These are phyloP conservation scores for Hippocampus comes DNA, from an alignment of 2,113 vertebrate genomes.

Conservation along the genomic window DNA sequence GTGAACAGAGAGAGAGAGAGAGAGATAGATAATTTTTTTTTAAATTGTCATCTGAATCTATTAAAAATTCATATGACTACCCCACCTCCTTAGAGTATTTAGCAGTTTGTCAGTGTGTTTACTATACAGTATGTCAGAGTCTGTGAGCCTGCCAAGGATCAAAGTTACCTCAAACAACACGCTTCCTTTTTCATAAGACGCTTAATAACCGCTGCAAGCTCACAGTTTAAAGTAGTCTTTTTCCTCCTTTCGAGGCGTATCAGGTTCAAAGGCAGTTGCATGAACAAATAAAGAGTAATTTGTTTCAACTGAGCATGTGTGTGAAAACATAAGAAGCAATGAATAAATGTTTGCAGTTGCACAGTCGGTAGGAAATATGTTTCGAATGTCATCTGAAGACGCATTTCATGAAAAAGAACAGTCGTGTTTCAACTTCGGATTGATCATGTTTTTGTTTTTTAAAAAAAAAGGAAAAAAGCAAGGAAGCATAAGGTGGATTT, in stretches of 20 bases:
- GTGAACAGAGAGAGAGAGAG: too few relatives aligned
- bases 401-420: conserved; percentile 5
- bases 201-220: conserved; percentile 35
- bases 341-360: conserved; percentile 2
- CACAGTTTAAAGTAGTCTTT: conserved; percentile 25
- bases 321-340: conserved; percentile 8
- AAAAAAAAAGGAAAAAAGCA: conserved; percentile 18
- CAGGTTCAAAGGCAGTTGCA: conserved; percentile 20
- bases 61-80: not conserved
- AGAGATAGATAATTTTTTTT: too few relatives aligned
- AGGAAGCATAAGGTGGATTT: conserved; percentile 56
- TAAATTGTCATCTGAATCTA: too few relatives aligned
- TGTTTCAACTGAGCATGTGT: conserved; percentile 19
- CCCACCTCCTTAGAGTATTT: conserved; percentile 36
- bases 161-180: conserved; percentile 55
- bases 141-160: conserved; percentile 39
- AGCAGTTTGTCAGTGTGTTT: conserved; percentile 20
- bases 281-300: not conserved
- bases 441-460: conserved; percentile 12
- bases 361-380: not conserved
- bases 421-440: conserved; percentile 11
- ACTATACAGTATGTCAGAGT: not conserved
- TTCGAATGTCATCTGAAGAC: conserved; percentile 4
- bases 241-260: conserved; percentile 20
- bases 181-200: conserved; percentile 46